Percentiles rank a stretch among this genome's conserved stretches.
Conservation (phyloP, 2,113 vertebrate genomes). For the Australoheros scitulus region DNA sequence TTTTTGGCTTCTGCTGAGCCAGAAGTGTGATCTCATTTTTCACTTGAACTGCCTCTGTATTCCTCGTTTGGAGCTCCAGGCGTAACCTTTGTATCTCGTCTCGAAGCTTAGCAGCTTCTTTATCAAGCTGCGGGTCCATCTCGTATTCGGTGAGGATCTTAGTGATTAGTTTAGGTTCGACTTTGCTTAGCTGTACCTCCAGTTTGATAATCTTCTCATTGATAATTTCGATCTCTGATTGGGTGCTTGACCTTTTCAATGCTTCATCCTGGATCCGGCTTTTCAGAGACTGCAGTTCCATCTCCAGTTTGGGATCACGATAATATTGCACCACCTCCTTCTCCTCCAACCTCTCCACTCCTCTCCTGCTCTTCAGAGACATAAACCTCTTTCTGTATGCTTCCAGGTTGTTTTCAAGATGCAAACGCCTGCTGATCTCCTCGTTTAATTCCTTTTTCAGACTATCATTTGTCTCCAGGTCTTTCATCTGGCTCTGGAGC, state of each 20-base stretch:
- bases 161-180: conserved; percentile 87
- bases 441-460: conserved; percentile 84
- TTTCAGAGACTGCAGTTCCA: conserved; percentile 72
- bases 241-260: conserved; percentile 74
- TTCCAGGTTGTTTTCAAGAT: conserved; percentile 84
- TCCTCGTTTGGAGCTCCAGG: conserved; percentile 73
- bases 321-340: conserved; percentile 94
- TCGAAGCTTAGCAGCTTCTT: conserved; percentile 81
- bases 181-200: conserved; percentile 77
- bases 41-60: conserved; percentile 74
- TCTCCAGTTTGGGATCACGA: conserved; percentile 88
- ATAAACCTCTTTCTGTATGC: conserved; percentile 82
- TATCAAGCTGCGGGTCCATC: conserved; percentile 87
- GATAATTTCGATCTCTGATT: conserved; percentile 78
- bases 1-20: conserved; percentile 81
- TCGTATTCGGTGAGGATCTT: conserved; percentile 92
- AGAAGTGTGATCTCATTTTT: conserved; percentile 84
- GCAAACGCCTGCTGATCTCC: conserved; percentile 81
- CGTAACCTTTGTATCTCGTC: conserved; percentile 81
- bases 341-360: conserved; percentile 91
- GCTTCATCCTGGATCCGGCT: conserved; percentile 81
- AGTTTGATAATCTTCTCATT: conserved; percentile 79
- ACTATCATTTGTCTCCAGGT: conserved; percentile 69
- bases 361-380: conserved; percentile 86
- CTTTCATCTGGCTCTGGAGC: conserved; percentile 70